phyloP scores from a whole-genome alignment of 2,888 invertebrate species.

The Epinotia ramella region DNA sequence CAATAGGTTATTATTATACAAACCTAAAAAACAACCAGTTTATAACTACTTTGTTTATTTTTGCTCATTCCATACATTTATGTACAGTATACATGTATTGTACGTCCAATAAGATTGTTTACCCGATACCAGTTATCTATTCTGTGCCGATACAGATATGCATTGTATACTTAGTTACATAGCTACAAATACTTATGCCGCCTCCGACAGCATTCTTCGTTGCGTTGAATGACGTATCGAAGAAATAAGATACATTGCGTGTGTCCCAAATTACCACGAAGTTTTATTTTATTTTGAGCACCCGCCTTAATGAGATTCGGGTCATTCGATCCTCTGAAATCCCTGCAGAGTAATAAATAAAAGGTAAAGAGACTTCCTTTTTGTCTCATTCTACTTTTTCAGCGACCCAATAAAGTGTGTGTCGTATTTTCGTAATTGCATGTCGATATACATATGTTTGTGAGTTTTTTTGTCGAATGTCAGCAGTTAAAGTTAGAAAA shows the following conservation, averaged over 20 bases:
- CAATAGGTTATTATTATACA: no score
- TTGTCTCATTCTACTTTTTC: conserved; percentile 24
- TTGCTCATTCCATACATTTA: no score
- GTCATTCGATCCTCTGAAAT: conserved; percentile 36
- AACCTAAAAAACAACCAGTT: no score
- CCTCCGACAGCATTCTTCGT: neutral
- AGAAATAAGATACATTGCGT: conserved; percentile 1
- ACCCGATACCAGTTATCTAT: no score
- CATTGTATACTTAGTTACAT: no score
- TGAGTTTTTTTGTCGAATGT: neutral
- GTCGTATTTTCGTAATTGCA: conserved; percentile 13
- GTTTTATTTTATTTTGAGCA: conserved; percentile 37
- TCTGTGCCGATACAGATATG: no score
- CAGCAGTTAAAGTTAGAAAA: neutral
- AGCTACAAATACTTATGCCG: no score
- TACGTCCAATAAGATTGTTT: no score
- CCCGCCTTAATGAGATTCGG: conserved; percentile 34
- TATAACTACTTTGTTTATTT: no score
- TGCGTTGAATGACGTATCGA: neutral
- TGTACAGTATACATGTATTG: no score
- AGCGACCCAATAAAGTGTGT: conserved; percentile 29
- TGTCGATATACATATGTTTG: conserved; percentile 5
- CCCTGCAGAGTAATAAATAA: conserved; percentile 35
- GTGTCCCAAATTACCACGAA: conserved; percentile 5
- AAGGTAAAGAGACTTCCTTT: conserved; percentile 30